Base-by-base conservation (phyloP, 2,113 vertebrate genomes). In the Hoplias malabaricus region DNA sequence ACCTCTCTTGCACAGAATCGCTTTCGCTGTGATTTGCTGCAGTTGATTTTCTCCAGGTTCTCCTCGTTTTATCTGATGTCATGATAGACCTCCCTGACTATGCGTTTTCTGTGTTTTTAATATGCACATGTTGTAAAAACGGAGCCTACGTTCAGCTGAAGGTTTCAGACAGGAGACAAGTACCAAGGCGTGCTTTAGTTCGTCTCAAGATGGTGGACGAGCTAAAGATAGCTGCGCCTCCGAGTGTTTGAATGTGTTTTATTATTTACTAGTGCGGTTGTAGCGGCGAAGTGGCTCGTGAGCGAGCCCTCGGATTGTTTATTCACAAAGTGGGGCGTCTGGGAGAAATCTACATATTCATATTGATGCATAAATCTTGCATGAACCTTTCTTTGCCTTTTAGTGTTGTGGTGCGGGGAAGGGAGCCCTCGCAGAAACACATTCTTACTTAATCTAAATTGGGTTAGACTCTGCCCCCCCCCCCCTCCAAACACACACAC, bases 291-390 rank as follows among this genome's bases (percentile, higher is more conserved):
- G 68, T 43, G 66, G 56, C 54, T 67, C 12, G 9, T 61, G 9
- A 33, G 5, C 27, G 42, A 25, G 23, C 42, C 21, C 53, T 42
- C 29, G 13, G 42, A 62, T 66, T 59, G 61, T 36, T 74, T 69
- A 59, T 71, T 43, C 73, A n/a, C 43, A 75, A 75, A 77, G 38
- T 31, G n/a, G 66, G 40, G 12, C 62, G 50, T 61, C 66, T 31
- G 36, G 8, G 23, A 53, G 12, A 73, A 63, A 77, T 33, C 43
- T 73, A 43, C 63, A 62, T 50, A 68, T 73, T 40, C 50, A 68
- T 40, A 33, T 12, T 27, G 50, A 57, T 1, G 43, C 34, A 40
- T 73, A 23, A 38, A 73, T 70, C 36, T 13, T 61, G 29, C 54
- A 78, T 48, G 56, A 59, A 61, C 29, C 8, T 68, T 8, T n/a